Conservation (phyloP, 2,113 vertebrate genomes). For the Mastomys coucha region DNA sequence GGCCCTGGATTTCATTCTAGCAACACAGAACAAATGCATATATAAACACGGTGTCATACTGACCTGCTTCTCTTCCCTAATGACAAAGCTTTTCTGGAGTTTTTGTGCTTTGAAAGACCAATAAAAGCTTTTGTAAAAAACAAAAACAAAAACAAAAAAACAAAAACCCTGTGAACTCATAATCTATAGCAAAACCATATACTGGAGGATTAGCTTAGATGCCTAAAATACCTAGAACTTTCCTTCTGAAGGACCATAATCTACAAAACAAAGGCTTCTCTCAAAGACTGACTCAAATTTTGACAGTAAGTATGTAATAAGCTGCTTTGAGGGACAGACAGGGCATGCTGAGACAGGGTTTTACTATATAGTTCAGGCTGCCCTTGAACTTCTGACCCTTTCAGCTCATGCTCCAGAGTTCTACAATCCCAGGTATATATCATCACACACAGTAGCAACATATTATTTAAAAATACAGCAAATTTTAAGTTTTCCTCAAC, state of each 20-base stretch:
- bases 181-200: conserved; percentile 29
- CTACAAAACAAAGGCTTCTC: background rate
- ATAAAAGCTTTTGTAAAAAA: background rate
- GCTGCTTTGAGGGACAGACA: background rate
- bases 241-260: conserved; percentile 18
- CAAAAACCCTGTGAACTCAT: background rate
- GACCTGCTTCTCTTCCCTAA: conserved; percentile 28
- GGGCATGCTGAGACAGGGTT: background rate
- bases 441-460: background rate
- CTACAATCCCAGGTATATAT: background rate
- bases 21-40: background rate
- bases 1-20: background rate
- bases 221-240: conserved; percentile 49
- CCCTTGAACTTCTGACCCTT: background rate
- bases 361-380: background rate
- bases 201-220: conserved; percentile 12
- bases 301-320: background rate
- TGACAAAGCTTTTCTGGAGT: conserved; percentile 33
- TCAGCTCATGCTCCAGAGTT: background rate
- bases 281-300: background rate
- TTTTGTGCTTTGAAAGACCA: conserved; percentile 29
- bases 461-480: background rate
- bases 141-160: background rate
- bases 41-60: background rate
- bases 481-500: background rate